Evolutionary conservation across 2,888 invertebrate genomes (phyloP), one percentile per base, ranked within the genome.

Genomic region (Chromoteleia sp.): DNA sequence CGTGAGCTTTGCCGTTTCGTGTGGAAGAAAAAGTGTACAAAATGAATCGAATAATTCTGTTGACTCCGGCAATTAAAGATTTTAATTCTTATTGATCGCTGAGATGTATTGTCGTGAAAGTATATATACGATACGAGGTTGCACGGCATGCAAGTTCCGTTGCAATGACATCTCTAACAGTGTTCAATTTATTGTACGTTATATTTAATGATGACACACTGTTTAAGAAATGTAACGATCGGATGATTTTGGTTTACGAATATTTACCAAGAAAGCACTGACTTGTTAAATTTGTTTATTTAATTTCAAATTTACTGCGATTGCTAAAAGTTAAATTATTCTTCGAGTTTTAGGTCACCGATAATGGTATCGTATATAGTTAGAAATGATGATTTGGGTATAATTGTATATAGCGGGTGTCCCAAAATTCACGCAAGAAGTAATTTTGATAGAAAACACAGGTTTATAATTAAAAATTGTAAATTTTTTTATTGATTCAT

Each of bases 61-160:
- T 56, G 36, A 39, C 56, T 56, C 12, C 12, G n/a, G 2, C 56
- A 56, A 56, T 56, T 56, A 39, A 39, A 56, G 36, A 39, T 39
- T 39, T 33, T 33, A 33, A 30, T 54, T 33, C 33, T 54, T 33
- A 17, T 33, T 21, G 19, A 33, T 54, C 10, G 17, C 10, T 52
- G 29, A 52, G 52, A 52, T 30, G 12, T 30, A 52, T 15, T 30
- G 29, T 30, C 14, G 52, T 52, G 30, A 30, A 15, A 52, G 14
- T 52, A 52, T 25, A 25, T 25, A 50, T 50, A 5, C 5, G 12
- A 52, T 15, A 30, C 29, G 12, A 30, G 2, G 14, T 52, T 52
- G 15, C 30, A 52, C 14, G 15, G 21, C 25, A 48, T 48, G 48
- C 25, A 21, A 48, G 19, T 48, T 48, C 25, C 0, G n/a, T 48